Percentiles rank a stretch among this genome's conserved stretches.
phyloP scores from a whole-genome alignment of 2,797 vertebrate genomes.

The Zalophus californianus region DNA sequence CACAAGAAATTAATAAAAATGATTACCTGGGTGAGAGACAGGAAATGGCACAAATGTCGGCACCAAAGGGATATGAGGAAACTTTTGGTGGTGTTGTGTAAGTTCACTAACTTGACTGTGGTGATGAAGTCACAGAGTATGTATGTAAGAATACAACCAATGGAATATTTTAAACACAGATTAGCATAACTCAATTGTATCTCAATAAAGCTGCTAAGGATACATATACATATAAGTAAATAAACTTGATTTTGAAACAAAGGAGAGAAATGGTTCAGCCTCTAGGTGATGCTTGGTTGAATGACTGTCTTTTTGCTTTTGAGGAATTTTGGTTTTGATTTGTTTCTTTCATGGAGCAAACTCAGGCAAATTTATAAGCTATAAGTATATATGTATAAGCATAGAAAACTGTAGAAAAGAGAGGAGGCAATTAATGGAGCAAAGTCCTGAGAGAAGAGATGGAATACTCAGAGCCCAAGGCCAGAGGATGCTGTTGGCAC shows the following conservation, averaged over 20 bases:
- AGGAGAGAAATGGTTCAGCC: neutral
- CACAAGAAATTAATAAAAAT: neutral
- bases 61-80: neutral
- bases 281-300: neutral
- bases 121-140: neutral
- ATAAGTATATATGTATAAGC: neutral
- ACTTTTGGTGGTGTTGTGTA: neutral
- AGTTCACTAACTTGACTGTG: neutral
- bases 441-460: neutral
- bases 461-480: neutral
- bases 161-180: neutral
- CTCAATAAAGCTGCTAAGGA: neutral
- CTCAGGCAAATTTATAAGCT: neutral
- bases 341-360: neutral
- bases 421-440: neutral
- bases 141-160: neutral
- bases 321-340: neutral
- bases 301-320: neutral
- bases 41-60: neutral
- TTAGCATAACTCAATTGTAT: neutral
- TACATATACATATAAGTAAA: neutral
- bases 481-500: neutral
- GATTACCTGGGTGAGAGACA: neutral
- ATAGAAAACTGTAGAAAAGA: neutral
- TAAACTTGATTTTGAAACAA: slow-evolving; percentile 22